These are phyloP conservation scores for Cyclophora punctaria DNA, from an alignment of 2,888 invertebrate species.

Conservation along the genomic window DNA sequence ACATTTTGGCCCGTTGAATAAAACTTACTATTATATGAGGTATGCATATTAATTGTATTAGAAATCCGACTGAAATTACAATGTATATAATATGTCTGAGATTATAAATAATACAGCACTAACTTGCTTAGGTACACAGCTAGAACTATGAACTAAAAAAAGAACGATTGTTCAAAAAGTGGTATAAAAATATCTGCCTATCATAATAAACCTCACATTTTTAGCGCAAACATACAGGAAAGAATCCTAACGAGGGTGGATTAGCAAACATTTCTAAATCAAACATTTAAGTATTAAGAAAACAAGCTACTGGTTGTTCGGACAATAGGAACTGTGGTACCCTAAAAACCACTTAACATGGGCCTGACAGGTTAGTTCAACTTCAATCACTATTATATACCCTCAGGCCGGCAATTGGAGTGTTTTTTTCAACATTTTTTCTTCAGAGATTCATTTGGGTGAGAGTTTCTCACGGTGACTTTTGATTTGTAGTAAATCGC, in stretches of 20 bases:
- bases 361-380: conserved; percentile 75
- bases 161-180: too few species aligned
- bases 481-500: conserved; percentile 30
- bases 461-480: conserved; percentile 59
- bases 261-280: conserved; percentile 66
- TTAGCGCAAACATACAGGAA: conserved; percentile 41
- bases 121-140: too few species aligned
- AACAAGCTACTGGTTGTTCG: conserved; percentile 67
- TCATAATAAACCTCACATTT: conserved; percentile 11
- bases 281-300: conserved; percentile 64
- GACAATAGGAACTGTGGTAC: conserved; percentile 59
- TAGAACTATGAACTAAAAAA: too few species aligned
- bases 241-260: conserved; percentile 39
- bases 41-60: too few species aligned
- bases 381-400: conserved; percentile 71
- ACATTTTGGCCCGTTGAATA: too few species aligned
- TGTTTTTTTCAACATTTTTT: conserved; percentile 57
- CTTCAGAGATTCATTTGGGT: conserved; percentile 47
- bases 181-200: neutral
- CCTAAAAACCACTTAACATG: conserved; percentile 73
- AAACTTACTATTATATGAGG: too few species aligned
- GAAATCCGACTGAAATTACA: too few species aligned
- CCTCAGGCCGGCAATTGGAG: conserved; percentile 62
- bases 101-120: too few species aligned
- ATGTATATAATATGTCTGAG: too few species aligned